A percentile compares a stretch with the other conserved stretches of the same genome.
Conservation (phyloP, 1,140 invertebrate genomes). For the Drosophila nebulosa region DNA sequence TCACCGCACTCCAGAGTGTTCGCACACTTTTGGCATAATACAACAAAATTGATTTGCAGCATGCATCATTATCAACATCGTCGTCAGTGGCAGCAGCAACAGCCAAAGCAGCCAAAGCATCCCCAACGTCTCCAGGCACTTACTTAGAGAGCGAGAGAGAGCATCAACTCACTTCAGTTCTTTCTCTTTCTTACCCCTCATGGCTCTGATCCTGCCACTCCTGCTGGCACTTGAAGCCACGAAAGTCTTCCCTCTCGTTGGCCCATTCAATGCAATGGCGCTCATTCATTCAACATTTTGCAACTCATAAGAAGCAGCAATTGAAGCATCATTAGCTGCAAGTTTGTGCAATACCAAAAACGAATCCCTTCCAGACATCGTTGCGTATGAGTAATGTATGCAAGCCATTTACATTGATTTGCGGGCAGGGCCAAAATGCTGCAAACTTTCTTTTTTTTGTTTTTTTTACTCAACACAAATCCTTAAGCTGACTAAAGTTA, state of each 20-base stretch:
- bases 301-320: slow-evolving; percentile 75
- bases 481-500: neutral
- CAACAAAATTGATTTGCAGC: slow-evolving; percentile 76
- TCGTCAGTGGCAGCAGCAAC: slow-evolving; percentile 20
- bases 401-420: slow-evolving; percentile 76
- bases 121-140: slow-evolving; percentile 36
- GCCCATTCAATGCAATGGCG: slow-evolving; percentile 69
- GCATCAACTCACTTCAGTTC: neutral
- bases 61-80: slow-evolving; percentile 75
- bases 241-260: slow-evolving; percentile 1
- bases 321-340: slow-evolving; percentile 78
- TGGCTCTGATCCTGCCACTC: neutral
- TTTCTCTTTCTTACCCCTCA: neutral
- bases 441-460: slow-evolving; percentile 1
- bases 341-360: slow-evolving; percentile 34
- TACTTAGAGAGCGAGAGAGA: slow-evolving; percentile 34
- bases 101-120: slow-evolving; percentile 5
- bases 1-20: slow-evolving; percentile 25
- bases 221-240: slow-evolving; percentile 1
- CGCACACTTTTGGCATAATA: slow-evolving; percentile 76
- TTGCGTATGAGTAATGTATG: slow-evolving; percentile 75
- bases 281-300: slow-evolving; percentile 77
- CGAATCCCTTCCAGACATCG: slow-evolving; percentile 35
- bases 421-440: slow-evolving; percentile 31
- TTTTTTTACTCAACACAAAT: neutral